Evolutionary conservation across 2,888 invertebrate genomes (phyloP), one percentile per base, ranked within the genome.

Genomic region (Megastigmus dorsalis): DNA sequence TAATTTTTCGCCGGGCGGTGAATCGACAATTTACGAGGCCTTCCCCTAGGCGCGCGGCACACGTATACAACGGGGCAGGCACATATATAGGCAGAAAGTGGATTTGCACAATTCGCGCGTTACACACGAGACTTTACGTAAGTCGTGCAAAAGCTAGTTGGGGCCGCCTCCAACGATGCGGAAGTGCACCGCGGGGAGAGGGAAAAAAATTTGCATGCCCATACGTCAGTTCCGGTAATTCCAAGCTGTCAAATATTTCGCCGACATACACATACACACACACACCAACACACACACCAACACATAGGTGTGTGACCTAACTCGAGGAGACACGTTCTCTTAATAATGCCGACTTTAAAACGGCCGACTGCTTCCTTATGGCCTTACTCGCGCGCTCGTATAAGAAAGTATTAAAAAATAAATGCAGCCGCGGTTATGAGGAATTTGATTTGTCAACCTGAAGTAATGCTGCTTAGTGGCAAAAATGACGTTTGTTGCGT

Each of bases 201-300:
- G 13, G 20, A 55, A 15, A 4, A 52, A 62, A 71, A 71, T 55
- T 71, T 57, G 45, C 65, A 65, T 26, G 55, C 13, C 43, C 57
- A 48, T 66, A 57, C 48, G 57, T 66, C 65, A 50, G 57, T 57
- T 72, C 48, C 65, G 41, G 72, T 57, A 57, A 74, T 74, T 74
- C 67, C n/a, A 33, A 52, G 48, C 69, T 66, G 69, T 62, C 65
- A 45, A 55, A 71, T 76, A 68, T 69, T 69, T 75, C 45, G 55
- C 33, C n/a, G n/a, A n/a, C n/a, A n/a, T n/a, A n/a, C n/a, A n/a
- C n/a, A n/a, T n/a, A n/a, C n/a, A n/a, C n/a, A n/a, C n/a, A n/a
- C n/a, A n/a, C n/a, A n/a, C n/a, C n/a, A n/a, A n/a, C n/a, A n/a
- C n/a, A n/a, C n/a, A n/a, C n/a, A n/a, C n/a, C n/a, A n/a, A 9